Evolutionary conservation across 2,797 vertebrate species (phyloP), one percentile per base, ranked within the genome.

Genomic region (Discoglossus pictus): DNA sequence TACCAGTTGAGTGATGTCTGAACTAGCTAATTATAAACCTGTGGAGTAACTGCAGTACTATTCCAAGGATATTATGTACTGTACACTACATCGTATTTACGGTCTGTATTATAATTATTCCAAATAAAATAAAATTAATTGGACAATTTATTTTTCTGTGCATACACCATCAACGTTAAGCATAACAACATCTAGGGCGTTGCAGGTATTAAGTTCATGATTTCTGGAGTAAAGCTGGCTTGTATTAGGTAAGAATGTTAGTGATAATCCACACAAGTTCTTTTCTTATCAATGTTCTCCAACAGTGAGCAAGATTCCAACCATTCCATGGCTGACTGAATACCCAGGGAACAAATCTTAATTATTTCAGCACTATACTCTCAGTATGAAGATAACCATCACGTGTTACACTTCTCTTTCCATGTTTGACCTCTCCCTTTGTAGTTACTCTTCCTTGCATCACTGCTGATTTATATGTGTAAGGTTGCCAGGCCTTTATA

Each of bases 291-390:
- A 90, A 75, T 13, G 9, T 66, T 78, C 69, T 55, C 80, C 74
- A 80, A 87, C 84, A 80, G 84, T 82, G 78, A 84, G 83, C 86
- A 86, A 86, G 92, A 94, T 94, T 92, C 88, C 86, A 88, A 89
- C 90, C 90, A 92, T 92, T 94, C 85, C 88, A 87, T 79, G 83
- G 77, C 87, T 94, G 93, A 96, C 93, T 94, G 92, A 94, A 93
- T 90, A 87, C 90, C 84, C 85, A 84, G 82, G 76, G 87, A 89
- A 92, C 90, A 92, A 93, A 95, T 92, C 92, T 93, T 97, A 94
- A 96, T 93, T 93, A 88, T 94, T 92, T 92, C 88, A 87, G 89
- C 76, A 80, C 88, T 89, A 76, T 69, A 76, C 76, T 83, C 73
- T 79, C 80, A 65, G 4, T 76, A 62, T 71, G 66, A 53, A 76